Base-by-base conservation (phyloP, 2,888 invertebrate species). In the Epiblema foenella region DNA sequence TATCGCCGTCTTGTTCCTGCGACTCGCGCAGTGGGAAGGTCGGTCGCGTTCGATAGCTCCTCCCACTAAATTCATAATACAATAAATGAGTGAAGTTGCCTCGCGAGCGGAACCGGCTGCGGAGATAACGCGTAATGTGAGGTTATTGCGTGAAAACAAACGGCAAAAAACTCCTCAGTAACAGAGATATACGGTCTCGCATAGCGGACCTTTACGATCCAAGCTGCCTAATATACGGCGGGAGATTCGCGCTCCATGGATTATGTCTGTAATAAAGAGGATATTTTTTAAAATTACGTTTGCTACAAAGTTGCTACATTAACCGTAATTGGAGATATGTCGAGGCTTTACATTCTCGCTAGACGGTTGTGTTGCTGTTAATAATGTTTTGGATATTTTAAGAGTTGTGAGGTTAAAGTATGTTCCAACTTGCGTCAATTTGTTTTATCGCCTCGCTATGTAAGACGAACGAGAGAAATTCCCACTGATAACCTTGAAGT, bases 51-150 rank as follows among this genome's bases (percentile, higher is more conserved):
- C 84, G 81, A 84, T 88, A 76, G 87, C 93, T 86, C 93, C 93
- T 88, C 93, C 93, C 91, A 93, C 90, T 81, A 89, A 87, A 91
- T 92, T 90, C 87, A 89, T 90, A 90, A 91, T 91, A 88, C 90
- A 89, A 89, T 90, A 93, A 91, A 91, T 89, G 90, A 90, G 85
- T 85, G 82, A 87, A 89, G 87, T 86, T 60, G 70, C 84, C 59
- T 67, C 62, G 83, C 80, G 79, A 80, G 83, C 79, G 84, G 83
- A 90, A 90, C 89, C 90, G 88, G 90, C 88, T 79, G 83, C 81
- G 81, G 78, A 85, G 88, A 87, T 91, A 91, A 85, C 88, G 84
- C 82, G 87, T 91, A 90, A 91, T 88, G 85, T 83, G 84, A 89
- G 87, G 85, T 86, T 90, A 87, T 89, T 88, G 87, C 87, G 88